Conservation (phyloP, 2,113 vertebrate species). For the Ciconia maguari region DNA sequence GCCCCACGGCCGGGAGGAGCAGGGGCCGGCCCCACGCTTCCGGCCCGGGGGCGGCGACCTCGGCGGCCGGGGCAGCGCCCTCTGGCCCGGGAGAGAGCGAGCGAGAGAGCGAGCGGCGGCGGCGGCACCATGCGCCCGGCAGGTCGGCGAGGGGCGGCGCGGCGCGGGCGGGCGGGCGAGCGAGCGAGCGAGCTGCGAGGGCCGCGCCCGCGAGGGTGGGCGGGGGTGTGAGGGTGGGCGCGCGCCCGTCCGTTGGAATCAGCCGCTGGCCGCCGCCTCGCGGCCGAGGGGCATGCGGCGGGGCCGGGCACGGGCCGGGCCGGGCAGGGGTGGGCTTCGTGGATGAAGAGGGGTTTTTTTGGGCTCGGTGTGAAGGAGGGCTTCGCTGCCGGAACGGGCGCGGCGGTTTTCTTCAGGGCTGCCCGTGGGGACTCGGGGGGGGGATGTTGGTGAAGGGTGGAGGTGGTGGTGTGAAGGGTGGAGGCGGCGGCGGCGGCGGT, state of each 20-base stretch:
- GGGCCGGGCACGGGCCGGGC: too few relatives aligned
- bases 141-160: background rate
- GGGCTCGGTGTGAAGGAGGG: too few relatives aligned
- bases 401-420: background rate
- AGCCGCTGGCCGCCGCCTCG: background rate
- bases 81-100: background rate
- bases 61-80: background rate
- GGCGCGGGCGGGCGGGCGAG: too few relatives aligned
- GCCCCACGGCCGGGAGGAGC: background rate
- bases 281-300: too few relatives aligned
- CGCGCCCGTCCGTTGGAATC: too few relatives aligned
- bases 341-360: fast-evolving
- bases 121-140: background rate
- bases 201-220: background rate
- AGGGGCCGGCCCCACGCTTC: background rate
- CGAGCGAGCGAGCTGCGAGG: background rate
- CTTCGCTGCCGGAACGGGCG: background rate
- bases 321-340: fast-evolving
- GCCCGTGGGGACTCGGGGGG: fast-evolving
- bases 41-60: background rate
- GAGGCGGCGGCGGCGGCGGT: too few relatives aligned
- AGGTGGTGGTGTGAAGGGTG: background rate
- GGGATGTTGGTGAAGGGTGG: too few relatives aligned
- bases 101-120: background rate
- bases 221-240: background rate